phyloP scores from a whole-genome alignment of 2,113 vertebrate species.

The Cebidichthys violaceus region DNA sequence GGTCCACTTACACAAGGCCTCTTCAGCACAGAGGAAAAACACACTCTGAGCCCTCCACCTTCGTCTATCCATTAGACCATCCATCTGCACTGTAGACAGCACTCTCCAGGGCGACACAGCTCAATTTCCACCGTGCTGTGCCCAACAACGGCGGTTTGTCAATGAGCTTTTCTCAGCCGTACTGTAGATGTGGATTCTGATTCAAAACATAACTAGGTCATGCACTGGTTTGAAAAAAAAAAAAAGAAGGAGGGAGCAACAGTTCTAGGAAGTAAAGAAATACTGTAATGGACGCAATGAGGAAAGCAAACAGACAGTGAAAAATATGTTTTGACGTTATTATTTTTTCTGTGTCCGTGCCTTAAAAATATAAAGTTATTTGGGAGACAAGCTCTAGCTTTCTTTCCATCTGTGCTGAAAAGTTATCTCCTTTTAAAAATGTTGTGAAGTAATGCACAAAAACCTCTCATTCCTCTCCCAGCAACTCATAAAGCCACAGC shows the following conservation, averaged over 20 bases:
- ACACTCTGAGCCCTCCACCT: slow-evolving; percentile 56
- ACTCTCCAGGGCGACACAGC: slow-evolving; percentile 54
- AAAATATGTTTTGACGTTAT: slow-evolving; percentile 36
- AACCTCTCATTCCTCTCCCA: slow-evolving; percentile 34
- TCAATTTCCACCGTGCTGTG: slow-evolving; percentile 52
- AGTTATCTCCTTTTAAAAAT: slow-evolving; percentile 37
- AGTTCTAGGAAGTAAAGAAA: slow-evolving; percentile 27
- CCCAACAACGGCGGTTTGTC: slow-evolving; percentile 49
- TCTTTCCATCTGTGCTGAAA: slow-evolving; percentile 35
- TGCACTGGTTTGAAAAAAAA: slow-evolving; percentile 36
- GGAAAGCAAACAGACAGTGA: slow-evolving; percentile 35
- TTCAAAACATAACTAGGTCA: slow-evolving; percentile 71
- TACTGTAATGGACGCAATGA: slow-evolving; percentile 14
- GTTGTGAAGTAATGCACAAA: slow-evolving; percentile 28
- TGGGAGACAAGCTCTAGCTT: slow-evolving; percentile 9
- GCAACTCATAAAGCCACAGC: slow-evolving; percentile 36
- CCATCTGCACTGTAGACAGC: slow-evolving; percentile 63
- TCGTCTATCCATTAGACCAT: slow-evolving; percentile 73
- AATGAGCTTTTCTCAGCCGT: slow-evolving; percentile 41
- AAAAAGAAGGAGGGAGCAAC: slow-evolving; percentile 31
- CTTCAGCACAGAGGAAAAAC: slow-evolving; percentile 66
- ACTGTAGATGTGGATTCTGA: slow-evolving; percentile 59
- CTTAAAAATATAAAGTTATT: slow-evolving; percentile 27
- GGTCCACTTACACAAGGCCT: slow-evolving; percentile 74
- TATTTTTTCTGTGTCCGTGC: slow-evolving; percentile 3